phyloP scores from a whole-genome alignment of 2,113 vertebrate species.

The Psophia crepitans region DNA sequence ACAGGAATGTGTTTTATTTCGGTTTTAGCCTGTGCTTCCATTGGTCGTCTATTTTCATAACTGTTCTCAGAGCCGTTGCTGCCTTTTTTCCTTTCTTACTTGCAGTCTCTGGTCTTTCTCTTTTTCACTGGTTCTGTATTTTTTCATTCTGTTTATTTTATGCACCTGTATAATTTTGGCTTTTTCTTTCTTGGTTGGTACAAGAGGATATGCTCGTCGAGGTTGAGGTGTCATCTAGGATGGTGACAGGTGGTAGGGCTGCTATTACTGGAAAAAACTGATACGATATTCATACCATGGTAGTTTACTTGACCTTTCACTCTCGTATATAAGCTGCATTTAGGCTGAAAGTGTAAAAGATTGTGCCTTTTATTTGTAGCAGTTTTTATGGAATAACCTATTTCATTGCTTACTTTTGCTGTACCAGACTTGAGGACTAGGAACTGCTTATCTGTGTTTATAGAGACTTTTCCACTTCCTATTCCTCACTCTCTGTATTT shows the following conservation, averaged over 20 bases:
- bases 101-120: neutral
- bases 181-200: neutral
- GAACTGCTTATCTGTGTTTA: neutral
- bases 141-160: neutral
- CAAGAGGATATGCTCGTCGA: neutral
- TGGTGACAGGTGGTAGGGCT: neutral
- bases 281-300: neutral
- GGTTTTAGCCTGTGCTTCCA: neutral
- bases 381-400: neutral
- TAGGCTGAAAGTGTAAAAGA: neutral
- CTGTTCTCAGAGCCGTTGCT: neutral
- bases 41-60: slow-evolving; percentile 20
- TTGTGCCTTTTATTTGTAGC: neutral
- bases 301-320: neutral
- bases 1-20: neutral
- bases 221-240: neutral
- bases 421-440: neutral
- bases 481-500: neutral
- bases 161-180: neutral
- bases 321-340: neutral
- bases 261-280: neutral
- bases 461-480: neutral
- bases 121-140: neutral
- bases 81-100: neutral
- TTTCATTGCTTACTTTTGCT: neutral